These are phyloP conservation scores for Cryptocephalus moraei DNA, from an alignment of 2,888 invertebrate species.

Conservation along the genomic window DNA sequence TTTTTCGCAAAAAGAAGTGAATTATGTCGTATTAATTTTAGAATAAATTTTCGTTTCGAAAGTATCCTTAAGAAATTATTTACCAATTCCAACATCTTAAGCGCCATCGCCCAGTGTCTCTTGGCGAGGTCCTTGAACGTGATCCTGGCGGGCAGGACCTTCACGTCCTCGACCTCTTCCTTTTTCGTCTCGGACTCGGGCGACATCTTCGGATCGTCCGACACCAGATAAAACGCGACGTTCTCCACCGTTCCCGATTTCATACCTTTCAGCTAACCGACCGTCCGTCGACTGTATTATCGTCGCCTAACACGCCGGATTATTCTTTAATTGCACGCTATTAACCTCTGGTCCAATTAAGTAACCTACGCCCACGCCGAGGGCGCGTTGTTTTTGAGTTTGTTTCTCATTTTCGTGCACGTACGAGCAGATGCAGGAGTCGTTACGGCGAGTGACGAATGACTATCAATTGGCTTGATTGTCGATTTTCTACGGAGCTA, in stretches of 20 bases:
- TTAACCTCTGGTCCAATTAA: conserved; percentile 16
- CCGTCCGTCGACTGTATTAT: no score
- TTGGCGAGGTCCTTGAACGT: conserved; percentile 36
- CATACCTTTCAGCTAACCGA: background rate
- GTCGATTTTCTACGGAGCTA: no score
- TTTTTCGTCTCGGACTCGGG: conserved; percentile 44
- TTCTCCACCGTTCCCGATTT: conserved; percentile 17
- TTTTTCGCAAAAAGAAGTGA: no score
- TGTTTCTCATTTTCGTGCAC: no score
- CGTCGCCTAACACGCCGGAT: no score
- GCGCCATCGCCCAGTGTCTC: conserved; percentile 47
- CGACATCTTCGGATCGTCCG: conserved; percentile 48
- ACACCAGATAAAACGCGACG: conserved; percentile 29
- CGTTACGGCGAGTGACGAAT: no score
- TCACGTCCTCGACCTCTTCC: conserved; percentile 38
- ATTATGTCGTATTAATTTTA: no score
- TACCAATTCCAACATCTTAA: conserved; percentile 54
- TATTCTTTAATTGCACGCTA: conserved; percentile 10
- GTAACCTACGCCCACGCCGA: background rate
- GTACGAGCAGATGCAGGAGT: no score
- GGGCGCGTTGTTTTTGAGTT: no score
- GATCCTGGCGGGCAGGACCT: conserved; percentile 35
- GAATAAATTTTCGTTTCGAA: no score
- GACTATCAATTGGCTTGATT: no score
- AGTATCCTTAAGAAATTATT: conserved; percentile 25